phyloP scores from a whole-genome alignment of 2,113 vertebrate species.

The Pseudolaguvia tuberculata region DNA sequence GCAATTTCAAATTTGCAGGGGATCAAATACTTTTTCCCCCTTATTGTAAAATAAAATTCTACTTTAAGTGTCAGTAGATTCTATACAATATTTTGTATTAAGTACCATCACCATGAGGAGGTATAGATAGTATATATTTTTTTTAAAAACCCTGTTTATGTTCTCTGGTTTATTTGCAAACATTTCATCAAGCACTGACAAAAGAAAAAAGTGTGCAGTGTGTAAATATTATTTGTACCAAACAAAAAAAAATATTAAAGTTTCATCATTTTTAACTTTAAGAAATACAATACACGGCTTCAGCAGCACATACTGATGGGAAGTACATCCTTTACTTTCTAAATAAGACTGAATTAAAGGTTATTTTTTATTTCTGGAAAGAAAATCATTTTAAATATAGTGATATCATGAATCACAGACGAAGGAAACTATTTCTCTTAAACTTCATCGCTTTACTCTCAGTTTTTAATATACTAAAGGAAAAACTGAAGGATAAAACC shows the following conservation, averaged over 20 bases:
- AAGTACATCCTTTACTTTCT: neutral
- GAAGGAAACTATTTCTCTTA: neutral
- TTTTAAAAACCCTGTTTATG: neutral
- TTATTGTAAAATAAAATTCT: too few species aligned
- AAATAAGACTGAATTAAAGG: neutral
- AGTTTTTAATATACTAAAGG: neutral
- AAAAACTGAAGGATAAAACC: neutral
- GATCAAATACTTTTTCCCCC: neutral
- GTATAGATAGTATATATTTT: neutral
- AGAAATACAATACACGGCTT: neutral
- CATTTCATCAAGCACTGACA: neutral
- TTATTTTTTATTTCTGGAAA: neutral
- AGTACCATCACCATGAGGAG: too few species aligned
- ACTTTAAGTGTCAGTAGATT: too few species aligned
- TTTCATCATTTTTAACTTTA: neutral
- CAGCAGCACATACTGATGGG: neutral
- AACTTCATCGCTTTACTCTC: neutral
- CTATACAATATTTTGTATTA: too few species aligned
- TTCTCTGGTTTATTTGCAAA: constrained; percentile 14
- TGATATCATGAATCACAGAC: neutral
- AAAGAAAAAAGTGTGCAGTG: neutral
- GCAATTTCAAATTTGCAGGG: too few species aligned
- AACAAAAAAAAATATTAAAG: neutral
- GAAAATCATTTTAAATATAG: neutral
- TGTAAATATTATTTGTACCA: neutral